Evolutionary conservation across 2,797 vertebrate species (phyloP).

Genomic region (Crenuchus spilurus): DNA sequence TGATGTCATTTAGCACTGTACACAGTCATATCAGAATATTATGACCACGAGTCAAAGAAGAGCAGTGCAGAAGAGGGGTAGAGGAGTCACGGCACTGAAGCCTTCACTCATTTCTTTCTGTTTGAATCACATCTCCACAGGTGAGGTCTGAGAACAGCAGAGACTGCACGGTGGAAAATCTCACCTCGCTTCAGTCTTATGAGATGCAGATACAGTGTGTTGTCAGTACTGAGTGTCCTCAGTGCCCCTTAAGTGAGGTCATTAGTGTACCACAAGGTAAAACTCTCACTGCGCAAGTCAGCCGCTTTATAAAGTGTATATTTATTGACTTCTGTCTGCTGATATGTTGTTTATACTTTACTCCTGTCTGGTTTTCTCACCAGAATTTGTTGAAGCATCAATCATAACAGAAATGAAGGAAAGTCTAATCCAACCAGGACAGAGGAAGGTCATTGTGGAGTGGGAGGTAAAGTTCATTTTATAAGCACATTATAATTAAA

Average conservation of each 20-base stretch:
- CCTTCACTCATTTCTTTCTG: not conserved
- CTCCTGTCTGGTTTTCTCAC: slow-evolving; percentile 42
- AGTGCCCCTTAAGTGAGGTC: slow-evolving; percentile 65
- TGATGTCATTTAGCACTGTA: too few species aligned
- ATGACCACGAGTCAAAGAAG: too few species aligned
- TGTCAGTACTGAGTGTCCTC: slow-evolving; percentile 32
- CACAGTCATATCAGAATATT: too few species aligned
- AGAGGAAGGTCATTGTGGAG: slow-evolving; percentile 68
- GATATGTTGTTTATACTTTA: too few species aligned
- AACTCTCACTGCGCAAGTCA: too few species aligned
- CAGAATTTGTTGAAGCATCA: slow-evolving; percentile 76
- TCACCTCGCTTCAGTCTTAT: slow-evolving; percentile 64
- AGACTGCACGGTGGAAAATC: slow-evolving; percentile 36
- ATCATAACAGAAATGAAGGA: slow-evolving; percentile 58
- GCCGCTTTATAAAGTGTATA: too few species aligned
- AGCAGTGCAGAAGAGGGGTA: too few species aligned
- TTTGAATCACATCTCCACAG: slow-evolving; percentile 49
- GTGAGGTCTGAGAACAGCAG: not conserved
- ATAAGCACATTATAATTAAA: not conserved
- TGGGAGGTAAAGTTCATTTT: slow-evolving; percentile 79
- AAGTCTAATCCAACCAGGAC: slow-evolving; percentile 21
- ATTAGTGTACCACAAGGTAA: slow-evolving; percentile 68
- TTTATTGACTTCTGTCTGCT: too few species aligned
- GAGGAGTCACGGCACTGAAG: too few species aligned
- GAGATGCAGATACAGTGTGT: slow-evolving; percentile 66